Evolutionary conservation across 2,113 vertebrate species (phyloP), one percentile per base, ranked within the genome.

Genomic region (Percina caprodes): DNA sequence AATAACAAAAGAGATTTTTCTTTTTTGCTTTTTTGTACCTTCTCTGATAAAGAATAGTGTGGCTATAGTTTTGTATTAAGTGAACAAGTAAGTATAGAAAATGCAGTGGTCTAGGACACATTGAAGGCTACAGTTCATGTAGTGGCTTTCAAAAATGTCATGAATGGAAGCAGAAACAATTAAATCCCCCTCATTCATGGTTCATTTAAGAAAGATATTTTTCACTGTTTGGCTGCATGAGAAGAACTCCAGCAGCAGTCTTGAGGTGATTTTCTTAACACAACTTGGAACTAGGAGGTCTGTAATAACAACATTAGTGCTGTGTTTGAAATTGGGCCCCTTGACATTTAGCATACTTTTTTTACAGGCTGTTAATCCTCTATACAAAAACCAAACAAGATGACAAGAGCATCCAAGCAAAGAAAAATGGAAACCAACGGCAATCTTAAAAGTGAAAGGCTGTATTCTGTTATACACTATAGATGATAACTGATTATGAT

Each of bases 271-370:
- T 66, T 69, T 77, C 62, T 54, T 42, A 70, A 60, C 46, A 60
- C 46, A 61, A 35, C 72, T 42, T 63, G 51, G 33, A 67, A 71
- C 46, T 16, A 39, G 51, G 69, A 70, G 70, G 59, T 67, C 51
- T 80, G 69, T 74, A 79, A 82, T 83, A 71, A 72, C 45, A 81
- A 86, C 88, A 89, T 88, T 80, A 84, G 72, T 69, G 88, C 82
- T 87, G 74, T 55, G 69, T 82, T 87, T 85, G 66, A 86, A 88
- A 85, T 73, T 23, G 46, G 69, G 46, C 84, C 74, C 72, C 71
- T 74, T 80, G 77, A 81, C 79, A 76, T 68, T 79, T 70, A 77
- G 66, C 59, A 79, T 86, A 83, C 51, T 86, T 86, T 86, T 86
- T 82, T 71, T 63, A 79, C 74, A 73, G 66, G 23, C 80, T 77